phyloP scores from a whole-genome alignment of 2,888 invertebrate genomes.

The Philonicus albiceps region DNA sequence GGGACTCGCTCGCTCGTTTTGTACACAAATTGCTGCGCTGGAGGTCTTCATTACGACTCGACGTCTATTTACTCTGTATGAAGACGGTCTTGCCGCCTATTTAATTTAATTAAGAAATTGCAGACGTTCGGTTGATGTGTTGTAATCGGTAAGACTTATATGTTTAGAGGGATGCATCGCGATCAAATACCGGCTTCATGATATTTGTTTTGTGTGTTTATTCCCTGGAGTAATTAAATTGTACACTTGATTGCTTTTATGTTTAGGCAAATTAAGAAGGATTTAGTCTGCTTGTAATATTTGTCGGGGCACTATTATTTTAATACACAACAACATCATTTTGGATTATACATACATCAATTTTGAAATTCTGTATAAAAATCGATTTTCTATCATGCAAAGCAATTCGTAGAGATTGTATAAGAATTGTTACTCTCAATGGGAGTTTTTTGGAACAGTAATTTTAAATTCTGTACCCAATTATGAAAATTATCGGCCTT shows the following conservation, averaged over 20 bases:
- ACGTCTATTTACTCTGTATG: neutral
- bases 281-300: neutral
- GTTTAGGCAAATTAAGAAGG: neutral
- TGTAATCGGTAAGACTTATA: neutral
- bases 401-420: too few relatives aligned
- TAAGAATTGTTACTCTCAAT: too few relatives aligned
- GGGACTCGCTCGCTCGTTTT: neutral
- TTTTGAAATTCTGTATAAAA: too few relatives aligned
- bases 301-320: neutral
- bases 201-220: neutral
- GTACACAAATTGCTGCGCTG: slow-evolving; percentile 17
- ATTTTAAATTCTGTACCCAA: too few relatives aligned
- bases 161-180: neutral
- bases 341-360: too few relatives aligned
- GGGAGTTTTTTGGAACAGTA: too few relatives aligned
- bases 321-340: neutral
- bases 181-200: neutral
- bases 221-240: neutral
- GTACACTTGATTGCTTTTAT: neutral
- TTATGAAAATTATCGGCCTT: too few relatives aligned
- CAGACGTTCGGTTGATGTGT: neutral
- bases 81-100: neutral
- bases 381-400: too few relatives aligned
- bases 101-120: slow-evolving; percentile 21
- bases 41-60: slow-evolving; percentile 9